Base-by-base conservation (phyloP, 2,888 invertebrate genomes). In the Drosophila macrospina region DNA sequence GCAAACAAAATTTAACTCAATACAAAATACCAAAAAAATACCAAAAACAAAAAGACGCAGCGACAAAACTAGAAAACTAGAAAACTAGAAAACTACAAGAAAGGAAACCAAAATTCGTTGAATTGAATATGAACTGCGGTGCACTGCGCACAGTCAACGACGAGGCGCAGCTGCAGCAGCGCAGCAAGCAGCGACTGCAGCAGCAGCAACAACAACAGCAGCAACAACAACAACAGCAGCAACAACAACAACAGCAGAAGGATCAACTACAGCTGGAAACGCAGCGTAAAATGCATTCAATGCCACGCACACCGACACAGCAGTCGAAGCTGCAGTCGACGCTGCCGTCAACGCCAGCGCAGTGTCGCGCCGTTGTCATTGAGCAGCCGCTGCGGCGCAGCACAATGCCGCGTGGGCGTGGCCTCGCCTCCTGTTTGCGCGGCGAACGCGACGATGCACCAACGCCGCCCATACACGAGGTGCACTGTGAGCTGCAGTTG, bases 371-470 rank as follows among this genome's bases (percentile, higher is more conserved):
- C 16, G 73, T 79, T 47, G 64, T 76, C 28, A 45, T 69, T 55
- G 80, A 80, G 41, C 89, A 88, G 69, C 89, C 90, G 7, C 52
- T 89, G 48, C 86, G 90, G 48, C 88, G 90, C 44, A 89, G 92
- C 64, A 91, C 91, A 30, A 91, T 91, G 69, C 92, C 92, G 13
- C 89, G 92, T 57, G 91, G 92, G 47, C 88, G 92, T 59, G 91
- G 92, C 59, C 79, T 92, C 56, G 86, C 92, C 54, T 92, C 92
- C 57, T 92, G 92, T 79, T 75, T 92, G 69, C 89, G 92, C 42
- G 92, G 92, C 55, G 92, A 92, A 83, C 90, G 92, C 52, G 92
- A 92, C 78, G 92, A 92, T 57, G 86, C 86, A 2, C 85, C 88
- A 28, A 85, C 85, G 6, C 84, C 84, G 51, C 87, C 87, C 67